phyloP scores from a whole-genome alignment of 2,113 vertebrate species.

The Trogon surrucura region DNA sequence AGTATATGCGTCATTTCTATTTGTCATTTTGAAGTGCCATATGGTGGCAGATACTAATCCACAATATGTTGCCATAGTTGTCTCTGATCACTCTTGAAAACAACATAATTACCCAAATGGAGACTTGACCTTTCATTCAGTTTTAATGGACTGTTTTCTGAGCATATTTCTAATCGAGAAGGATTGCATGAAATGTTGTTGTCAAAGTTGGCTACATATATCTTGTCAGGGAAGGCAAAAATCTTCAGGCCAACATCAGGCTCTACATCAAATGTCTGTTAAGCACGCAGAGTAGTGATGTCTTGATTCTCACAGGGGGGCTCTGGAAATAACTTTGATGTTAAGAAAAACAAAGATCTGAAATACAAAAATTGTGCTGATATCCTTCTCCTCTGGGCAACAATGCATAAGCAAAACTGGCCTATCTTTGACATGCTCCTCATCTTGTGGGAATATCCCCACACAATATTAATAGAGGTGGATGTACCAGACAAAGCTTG shows the following conservation, averaged over 20 bases:
- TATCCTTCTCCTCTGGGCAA: background rate
- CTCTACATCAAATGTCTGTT: background rate
- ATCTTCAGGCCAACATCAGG: background rate
- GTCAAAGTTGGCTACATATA: background rate
- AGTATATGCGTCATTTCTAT: constrained; percentile 19
- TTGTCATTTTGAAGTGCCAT: constrained; percentile 57
- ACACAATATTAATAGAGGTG: background rate
- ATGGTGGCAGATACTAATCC: constrained; percentile 58
- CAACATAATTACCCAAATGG: constrained; percentile 53
- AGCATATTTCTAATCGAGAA: constrained; percentile 14
- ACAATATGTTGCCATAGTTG: constrained; percentile 30
- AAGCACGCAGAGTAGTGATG: background rate
- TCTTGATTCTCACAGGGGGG: background rate
- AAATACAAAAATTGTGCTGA: background rate
- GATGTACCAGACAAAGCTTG: background rate
- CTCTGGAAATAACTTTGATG: constrained; percentile 1
- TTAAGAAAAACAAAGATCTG: constrained; percentile 18
- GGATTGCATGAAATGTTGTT: background rate
- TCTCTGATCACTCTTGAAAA: constrained; percentile 53
- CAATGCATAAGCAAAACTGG: background rate
- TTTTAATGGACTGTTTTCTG: constrained; percentile 40
- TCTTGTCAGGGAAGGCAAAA: background rate
- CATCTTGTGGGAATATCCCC: background rate
- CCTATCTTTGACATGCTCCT: background rate
- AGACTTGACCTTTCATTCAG: constrained; percentile 60